Base-by-base conservation (phyloP, 1,140 invertebrate genomes). In the Aradophagus sp. region DNA sequence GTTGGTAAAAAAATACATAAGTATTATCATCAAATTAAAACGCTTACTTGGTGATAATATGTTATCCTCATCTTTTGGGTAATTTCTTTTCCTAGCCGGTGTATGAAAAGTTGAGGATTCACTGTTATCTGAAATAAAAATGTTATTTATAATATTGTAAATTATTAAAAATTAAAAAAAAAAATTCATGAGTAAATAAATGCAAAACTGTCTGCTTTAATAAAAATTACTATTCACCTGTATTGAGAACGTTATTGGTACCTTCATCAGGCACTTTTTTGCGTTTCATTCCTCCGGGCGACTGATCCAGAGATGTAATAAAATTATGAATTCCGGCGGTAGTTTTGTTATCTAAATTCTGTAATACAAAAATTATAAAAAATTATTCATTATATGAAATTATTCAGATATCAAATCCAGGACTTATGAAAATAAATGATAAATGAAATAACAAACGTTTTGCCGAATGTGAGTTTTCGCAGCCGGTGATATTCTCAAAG, bases 11-110 rank as follows among this genome's bases (percentile, higher is more conserved):
- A 23, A 23, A 23, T 5, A 23, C 8, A 23, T 5, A 4, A 23
- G 20, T 8, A 23, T 23, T 5, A 5, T 5, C 8, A 23, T 23
- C 4, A 4, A 23, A 23, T 8, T 23, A 23, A 23, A 8, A 29
- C n/a, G 80, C 79, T 81, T 80, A 87, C 87, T 82, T 71, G 86
- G 86, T 13, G 86, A 86, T 55, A 66, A 78, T 39, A 79, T 62
- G 15, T 78, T 76, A 20, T 87, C 84, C 7, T 73, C 68, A n/a
- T 82, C 78, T 13, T 80, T 83, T 56, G 80, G 83, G 63, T 83
- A 77, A 48, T 83, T 70, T 63, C 87, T 80, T 79, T 88, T 87
- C 20, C 82, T 71, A 31, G 67, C 69, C 15, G 77, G 74, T 19
- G 65, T 39, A 44, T 72, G 15, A 20, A 77, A 80, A 59, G 86